Evolutionary conservation across 2,888 invertebrate genomes (phyloP).

Genomic region (Heliconius sara): DNA sequence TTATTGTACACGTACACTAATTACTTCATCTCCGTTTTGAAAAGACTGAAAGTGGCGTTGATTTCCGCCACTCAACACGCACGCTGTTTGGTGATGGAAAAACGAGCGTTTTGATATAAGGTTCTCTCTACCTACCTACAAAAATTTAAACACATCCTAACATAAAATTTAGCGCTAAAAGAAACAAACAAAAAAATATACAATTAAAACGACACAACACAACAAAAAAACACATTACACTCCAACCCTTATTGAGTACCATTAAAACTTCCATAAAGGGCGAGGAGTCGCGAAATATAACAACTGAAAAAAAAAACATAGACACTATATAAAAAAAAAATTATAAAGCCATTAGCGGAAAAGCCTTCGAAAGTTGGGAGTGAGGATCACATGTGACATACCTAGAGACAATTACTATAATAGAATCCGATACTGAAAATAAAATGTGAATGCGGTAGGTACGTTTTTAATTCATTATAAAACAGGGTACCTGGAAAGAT

Average conservation of each 20-base stretch:
- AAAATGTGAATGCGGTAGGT: conserved; percentile 24
- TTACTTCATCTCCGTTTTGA: no score
- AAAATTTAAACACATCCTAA: neutral
- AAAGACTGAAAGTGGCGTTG: no score
- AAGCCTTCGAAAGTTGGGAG: conserved; percentile 26
- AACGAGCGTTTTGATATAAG: no score
- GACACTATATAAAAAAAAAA: conserved; percentile 18
- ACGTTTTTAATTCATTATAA: conserved; percentile 35
- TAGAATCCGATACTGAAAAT: conserved; percentile 38
- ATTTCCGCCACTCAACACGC: no score
- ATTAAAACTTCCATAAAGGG: neutral
- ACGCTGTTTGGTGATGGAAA: no score
- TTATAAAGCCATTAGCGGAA: conserved; percentile 33
- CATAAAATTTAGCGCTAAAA: neutral
- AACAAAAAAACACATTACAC: conserved; percentile 26
- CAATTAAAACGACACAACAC: neutral
- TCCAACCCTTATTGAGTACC: conserved; percentile 17
- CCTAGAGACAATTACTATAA: conserved; percentile 40
- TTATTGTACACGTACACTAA: no score
- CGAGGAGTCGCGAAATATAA: conserved; percentile 4
- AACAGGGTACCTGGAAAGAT: conserved; percentile 8
- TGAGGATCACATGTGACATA: conserved; percentile 16
- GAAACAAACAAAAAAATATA: neutral
- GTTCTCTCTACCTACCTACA: no score
- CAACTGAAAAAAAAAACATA: conserved; percentile 15